These are phyloP conservation scores for Doris montereyensis DNA, from an alignment of 2,888 invertebrate genomes.

Conservation along the genomic window DNA sequence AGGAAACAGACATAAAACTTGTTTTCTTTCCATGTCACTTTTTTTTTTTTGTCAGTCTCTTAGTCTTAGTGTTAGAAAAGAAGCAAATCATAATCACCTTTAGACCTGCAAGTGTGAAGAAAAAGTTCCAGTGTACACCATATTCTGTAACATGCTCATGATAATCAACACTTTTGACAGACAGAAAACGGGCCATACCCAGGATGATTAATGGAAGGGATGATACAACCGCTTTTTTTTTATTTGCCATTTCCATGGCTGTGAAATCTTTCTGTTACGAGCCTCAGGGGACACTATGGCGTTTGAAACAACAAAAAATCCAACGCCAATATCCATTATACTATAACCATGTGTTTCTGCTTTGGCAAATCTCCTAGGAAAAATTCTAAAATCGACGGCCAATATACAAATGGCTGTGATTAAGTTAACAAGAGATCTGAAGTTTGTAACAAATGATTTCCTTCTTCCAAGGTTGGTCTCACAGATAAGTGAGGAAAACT, in stretches of 20 bases:
- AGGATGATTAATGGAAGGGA: slow-evolving; percentile 72
- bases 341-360: slow-evolving; percentile 86
- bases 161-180: slow-evolving; percentile 80
- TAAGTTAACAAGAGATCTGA: slow-evolving; percentile 62
- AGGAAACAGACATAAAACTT: neutral
- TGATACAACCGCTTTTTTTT: slow-evolving; percentile 48
- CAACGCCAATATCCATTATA: slow-evolving; percentile 96
- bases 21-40: neutral
- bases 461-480: slow-evolving; percentile 46
- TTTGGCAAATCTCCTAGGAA: slow-evolving; percentile 89
- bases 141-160: slow-evolving; percentile 93
- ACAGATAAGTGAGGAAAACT: too few relatives aligned
- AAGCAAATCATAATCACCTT: slow-evolving; percentile 77
- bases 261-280: slow-evolving; percentile 47
- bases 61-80: too few relatives aligned
- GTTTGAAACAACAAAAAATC: slow-evolving; percentile 78
- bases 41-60: too few relatives aligned
- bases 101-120: slow-evolving; percentile 90
- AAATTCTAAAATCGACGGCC: slow-evolving; percentile 92
- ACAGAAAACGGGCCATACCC: slow-evolving; percentile 73
- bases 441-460: slow-evolving; percentile 62
- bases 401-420: slow-evolving; percentile 82
- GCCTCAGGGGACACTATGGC: slow-evolving; percentile 69
- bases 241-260: slow-evolving; percentile 23
- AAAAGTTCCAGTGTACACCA: slow-evolving; percentile 98